Base-by-base conservation (phyloP, 2,797 vertebrate genomes). In the Tokudaia muenninki region DNA sequence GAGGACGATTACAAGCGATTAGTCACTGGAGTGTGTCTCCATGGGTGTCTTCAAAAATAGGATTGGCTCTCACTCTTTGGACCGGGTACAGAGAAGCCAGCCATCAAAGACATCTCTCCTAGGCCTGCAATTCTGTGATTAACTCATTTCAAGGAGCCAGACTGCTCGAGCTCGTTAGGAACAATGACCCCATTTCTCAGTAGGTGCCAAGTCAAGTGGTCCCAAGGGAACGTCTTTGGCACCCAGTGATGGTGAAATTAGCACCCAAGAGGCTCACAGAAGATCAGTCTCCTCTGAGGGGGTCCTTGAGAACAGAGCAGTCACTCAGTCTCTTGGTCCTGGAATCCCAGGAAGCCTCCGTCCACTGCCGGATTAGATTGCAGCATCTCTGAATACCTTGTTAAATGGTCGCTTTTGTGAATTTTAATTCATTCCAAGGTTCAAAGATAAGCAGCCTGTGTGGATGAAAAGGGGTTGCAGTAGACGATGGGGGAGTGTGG, bases 161-260 rank as follows among this genome's bases (percentile, higher is more conserved):
- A 11, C 93, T 13, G 52, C 67, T 65, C 79, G 37, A n/a, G 82
- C 77, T 78, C 94, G 10, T 88, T 82, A 88, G 95, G 70, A 96
- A 96, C 98, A 94, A 93, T 87, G 97, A 94, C 90, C 94, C 93
- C 91, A 65, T 97, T 97, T 97, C 97, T 97, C 91, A 87, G 92
- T 94, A 87, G 81, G 59, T 82, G 31, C 72, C 0, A 24, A 84
- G 91, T 92, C 82, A 24, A 81, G 94, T 52, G 79, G 87, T 92
- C 94, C 96, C 13, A 31, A 87, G 94, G 91, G 95, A 93, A 87
- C 92, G 29, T 96, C 98, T 90, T 72, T 98, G 95, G 97, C 94
- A 88, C 95, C 92, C 37, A 34, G 81, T 1, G 87, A 88, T 82
- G 24, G 0, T 97, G 97, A 97, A 97, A 96, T 96, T 86, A 84